Base-by-base conservation (phyloP, 2,113 vertebrate species). In the Cryptomyrus ogoouensis region DNA sequence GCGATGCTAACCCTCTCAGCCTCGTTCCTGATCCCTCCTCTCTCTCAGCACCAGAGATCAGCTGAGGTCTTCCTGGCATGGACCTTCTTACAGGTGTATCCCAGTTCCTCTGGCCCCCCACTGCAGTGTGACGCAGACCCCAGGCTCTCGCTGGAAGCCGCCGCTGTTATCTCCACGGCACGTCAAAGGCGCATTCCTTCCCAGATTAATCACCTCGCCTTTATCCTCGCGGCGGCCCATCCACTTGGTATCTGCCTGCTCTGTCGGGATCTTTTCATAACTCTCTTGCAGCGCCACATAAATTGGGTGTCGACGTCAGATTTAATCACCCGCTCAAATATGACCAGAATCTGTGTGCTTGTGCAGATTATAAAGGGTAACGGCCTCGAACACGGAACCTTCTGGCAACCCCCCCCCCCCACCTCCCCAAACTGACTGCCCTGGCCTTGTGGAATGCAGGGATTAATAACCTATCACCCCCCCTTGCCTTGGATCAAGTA, bases 321-420 rank as follows among this genome's bases (percentile, higher is more conserved):
- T 80, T 39, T 80, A 80, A 80, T 31, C 80, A 21, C 44, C 80
- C 80, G 5, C 35, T 49, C 83, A 87, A 52, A 31, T 49, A 87
- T 50, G 42, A 85, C 15, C 21, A 46, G 44, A 85, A 85, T 80
- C 74, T 80, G 74, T 80, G 74, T 80, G 74, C 15, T 80, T 42
- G 74, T 80, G 74, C 74, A 80, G 74, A 80, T 80, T 80, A 80
- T 80, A 80, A 80, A 80, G 74, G 35, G 74, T 42, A 80, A 80
- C 35, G 74, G 74, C 35, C 74, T 35, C 74, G 15, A 80, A 42
- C 35, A 42, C 35, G 1, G 74, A 80, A 19, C 74, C 35, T 80
- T 80, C 74, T 17, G 35, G 74, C 31, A 7, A 4, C 62, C 62
- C 9, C 58, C 58, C 24, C 58, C n/a, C 58, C 7, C 56, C 19